Base-by-base conservation (phyloP, 1,140 invertebrate genomes). In the Drosophila subpulchrella region DNA sequence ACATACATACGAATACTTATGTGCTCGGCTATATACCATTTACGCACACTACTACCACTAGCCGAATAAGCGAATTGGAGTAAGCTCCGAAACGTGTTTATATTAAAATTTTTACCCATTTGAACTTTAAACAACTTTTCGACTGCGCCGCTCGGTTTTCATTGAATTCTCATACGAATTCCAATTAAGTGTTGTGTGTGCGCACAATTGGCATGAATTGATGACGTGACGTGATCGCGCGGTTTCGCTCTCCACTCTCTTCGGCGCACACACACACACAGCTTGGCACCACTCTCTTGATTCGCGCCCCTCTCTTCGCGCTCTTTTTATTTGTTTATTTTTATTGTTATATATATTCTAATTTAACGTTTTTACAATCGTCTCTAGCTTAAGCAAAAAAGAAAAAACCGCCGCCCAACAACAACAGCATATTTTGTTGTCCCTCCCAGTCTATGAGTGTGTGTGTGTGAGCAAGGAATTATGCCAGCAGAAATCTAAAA, bases 81-180 rank as follows among this genome's bases (percentile, higher is more conserved):
- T 73, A 79, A 79, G 70, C 60, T 68, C 63, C 46, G 24, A 82
- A 88, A 88, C 79, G 76, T 88, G 76, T 78, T 82, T 85, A 74
- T 80, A 80, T 84, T 63, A 85, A 76, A 76, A 76, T 67, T 75
- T 73, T 75, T 86, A 70, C 78, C 68, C 83, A 86, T 86, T 88
- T 88, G 82, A 86, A 86, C 82, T 86, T 86, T 86, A 86, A 86
- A 82, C 82, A 86, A 71, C 71, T 55, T 60, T 60, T 83, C 30
- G 54, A 71, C 60, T 71, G 71, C 70, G 56, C 63, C 53, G 58
- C 63, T 48, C 71, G 65, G 71, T 75, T 89, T 89, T 84, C 84
- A 89, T 89, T 89, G 84, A 89, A 89, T 89, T 84, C 84, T 81
- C 75, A 89, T 89, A 90, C 80, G 85, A 89, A 89, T 89, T 89